A percentile compares a stretch with the other conserved stretches of the same genome.
phyloP scores from a whole-genome alignment of 2,797 vertebrate genomes.

The Schizothorax lantsangensis region DNA sequence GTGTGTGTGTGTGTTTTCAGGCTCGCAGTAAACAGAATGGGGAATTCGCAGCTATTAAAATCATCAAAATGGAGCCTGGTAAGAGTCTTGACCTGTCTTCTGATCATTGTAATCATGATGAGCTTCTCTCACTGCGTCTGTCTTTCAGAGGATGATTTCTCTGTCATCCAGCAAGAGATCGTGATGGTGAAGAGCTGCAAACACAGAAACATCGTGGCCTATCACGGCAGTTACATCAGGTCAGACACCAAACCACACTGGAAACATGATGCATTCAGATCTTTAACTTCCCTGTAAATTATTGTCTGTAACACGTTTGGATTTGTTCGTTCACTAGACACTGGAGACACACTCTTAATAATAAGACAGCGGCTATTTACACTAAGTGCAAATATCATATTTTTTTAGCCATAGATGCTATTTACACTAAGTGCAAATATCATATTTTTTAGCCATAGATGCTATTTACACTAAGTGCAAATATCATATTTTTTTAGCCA shows the following conservation, averaged over 20 bases:
- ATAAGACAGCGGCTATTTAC: too few species aligned
- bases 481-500: too few species aligned
- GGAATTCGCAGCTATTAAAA: slow-evolving; percentile 87
- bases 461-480: too few species aligned
- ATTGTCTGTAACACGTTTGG: too few species aligned
- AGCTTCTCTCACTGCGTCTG: not conserved
- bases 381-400: too few species aligned
- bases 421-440: too few species aligned
- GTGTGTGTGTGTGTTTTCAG: slow-evolving; percentile 70
- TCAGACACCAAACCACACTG: slow-evolving; percentile 61
- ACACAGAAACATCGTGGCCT: slow-evolving; percentile 89
- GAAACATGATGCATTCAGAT: too few species aligned
- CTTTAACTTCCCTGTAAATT: too few species aligned
- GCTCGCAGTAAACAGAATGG: slow-evolving; percentile 86
- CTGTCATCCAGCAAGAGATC: slow-evolving; percentile 91
- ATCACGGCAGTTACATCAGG: slow-evolving; percentile 91
- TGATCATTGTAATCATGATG: not conserved
- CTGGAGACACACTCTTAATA: too few species aligned
- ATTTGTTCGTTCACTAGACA: too few species aligned
- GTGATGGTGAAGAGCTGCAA: slow-evolving; percentile 88
- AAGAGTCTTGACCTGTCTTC: slow-evolving; percentile 41
- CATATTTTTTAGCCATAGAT: too few species aligned
- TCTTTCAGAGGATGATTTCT: slow-evolving; percentile 86
- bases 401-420: too few species aligned
- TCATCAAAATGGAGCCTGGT: slow-evolving; percentile 94